Conservation (phyloP, 2,113 vertebrate genomes). For the Propithecus coquereli region DNA sequence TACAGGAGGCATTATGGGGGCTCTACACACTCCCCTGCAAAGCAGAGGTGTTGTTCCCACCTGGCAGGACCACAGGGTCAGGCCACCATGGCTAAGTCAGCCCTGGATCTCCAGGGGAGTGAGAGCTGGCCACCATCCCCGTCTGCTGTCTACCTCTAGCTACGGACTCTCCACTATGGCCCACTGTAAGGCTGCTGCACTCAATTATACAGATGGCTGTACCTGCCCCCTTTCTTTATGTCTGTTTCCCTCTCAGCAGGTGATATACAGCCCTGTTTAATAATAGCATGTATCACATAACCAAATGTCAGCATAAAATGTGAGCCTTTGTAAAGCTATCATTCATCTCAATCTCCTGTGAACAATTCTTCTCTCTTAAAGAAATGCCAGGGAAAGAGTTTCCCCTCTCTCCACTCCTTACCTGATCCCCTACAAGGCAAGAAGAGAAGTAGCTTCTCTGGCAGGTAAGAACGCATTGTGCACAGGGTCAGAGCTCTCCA, state of each 20-base stretch:
- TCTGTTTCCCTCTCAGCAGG: neutral
- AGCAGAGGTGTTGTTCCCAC: neutral
- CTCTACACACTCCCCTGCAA: neutral
- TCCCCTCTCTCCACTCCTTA: neutral
- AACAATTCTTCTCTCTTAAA: neutral
- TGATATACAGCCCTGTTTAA: neutral
- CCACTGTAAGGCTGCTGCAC: neutral
- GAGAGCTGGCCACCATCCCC: neutral
- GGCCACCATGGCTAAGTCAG: neutral
- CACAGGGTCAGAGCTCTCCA: neutral
- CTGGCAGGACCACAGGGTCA: neutral
- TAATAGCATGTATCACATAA: neutral
- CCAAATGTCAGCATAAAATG: neutral
- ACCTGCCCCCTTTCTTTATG: neutral
- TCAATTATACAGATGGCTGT: neutral
- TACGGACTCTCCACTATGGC: neutral
- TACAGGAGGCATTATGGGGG: accelerated
- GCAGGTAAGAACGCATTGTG: neutral
- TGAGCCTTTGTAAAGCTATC: neutral
- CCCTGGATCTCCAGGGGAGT: neutral
- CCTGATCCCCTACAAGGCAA: neutral
- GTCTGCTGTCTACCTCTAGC: neutral
- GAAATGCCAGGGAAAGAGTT: neutral
- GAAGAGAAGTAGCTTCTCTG: neutral
- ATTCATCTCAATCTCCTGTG: neutral